A percentile compares a stretch with the other conserved stretches of the same genome.
Evolutionary conservation across 1,140 invertebrate species (phyloP).

Genomic region (Nebria ingens): DNA sequence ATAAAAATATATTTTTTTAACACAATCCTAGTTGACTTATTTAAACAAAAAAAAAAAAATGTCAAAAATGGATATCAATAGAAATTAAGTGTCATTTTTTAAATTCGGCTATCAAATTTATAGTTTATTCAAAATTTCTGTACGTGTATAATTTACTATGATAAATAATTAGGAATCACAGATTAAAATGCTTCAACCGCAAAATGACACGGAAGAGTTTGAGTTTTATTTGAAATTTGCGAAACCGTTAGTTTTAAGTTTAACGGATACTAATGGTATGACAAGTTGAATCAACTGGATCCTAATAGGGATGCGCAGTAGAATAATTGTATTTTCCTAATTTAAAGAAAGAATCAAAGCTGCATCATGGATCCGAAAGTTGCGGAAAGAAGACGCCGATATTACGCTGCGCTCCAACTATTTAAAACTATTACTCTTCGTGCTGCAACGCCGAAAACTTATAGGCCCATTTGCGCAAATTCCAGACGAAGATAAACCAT

Average conservation of each 20-base stretch:
- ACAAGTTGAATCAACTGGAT: background rate
- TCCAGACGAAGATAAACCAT: conserved; percentile 21
- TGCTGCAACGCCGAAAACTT: conserved; percentile 29
- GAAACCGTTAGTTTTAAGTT: conserved; percentile 30
- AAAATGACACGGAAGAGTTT: conserved; percentile 22
- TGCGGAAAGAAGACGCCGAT: conserved; percentile 21
- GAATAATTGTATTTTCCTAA: conserved; percentile 1
- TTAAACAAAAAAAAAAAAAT: too few relatives aligned
- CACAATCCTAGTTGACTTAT: too few relatives aligned
- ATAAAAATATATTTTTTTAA: too few relatives aligned
- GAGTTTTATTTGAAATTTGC: conserved; percentile 32
- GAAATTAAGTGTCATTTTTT: too few relatives aligned
- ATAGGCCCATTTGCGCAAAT: conserved; percentile 29
- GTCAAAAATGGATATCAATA: too few relatives aligned
- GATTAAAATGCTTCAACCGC: too few relatives aligned
- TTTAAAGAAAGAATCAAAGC: conserved; percentile 29
- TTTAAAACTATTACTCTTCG: conserved; percentile 33
- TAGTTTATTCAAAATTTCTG: too few relatives aligned
- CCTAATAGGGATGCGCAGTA: too few relatives aligned
- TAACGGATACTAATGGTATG: conserved; percentile 29
- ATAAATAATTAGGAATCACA: too few relatives aligned
- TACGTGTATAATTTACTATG: too few relatives aligned
- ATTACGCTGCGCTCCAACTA: conserved; percentile 26
- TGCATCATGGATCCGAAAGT: conserved; percentile 33
- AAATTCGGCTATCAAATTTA: too few relatives aligned